Conservation (phyloP, 2,888 invertebrate species). For the Brenthis hecate region DNA sequence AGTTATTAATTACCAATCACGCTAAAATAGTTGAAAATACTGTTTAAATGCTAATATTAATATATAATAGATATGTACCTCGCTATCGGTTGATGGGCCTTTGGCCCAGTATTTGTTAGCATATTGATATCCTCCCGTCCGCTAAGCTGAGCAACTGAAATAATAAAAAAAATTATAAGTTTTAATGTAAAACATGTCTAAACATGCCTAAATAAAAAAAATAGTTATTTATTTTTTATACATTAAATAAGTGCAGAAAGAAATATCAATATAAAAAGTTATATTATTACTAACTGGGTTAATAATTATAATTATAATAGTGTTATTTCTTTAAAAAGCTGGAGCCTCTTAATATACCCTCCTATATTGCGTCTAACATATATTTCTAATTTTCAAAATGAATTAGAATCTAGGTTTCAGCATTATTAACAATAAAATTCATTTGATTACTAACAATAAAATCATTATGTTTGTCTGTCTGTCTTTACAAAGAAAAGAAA, state of each 20-base stretch:
- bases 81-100: conserved; percentile 58
- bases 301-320: not conserved
- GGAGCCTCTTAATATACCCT: not conserved
- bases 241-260: not conserved
- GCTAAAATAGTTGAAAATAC: not conserved
- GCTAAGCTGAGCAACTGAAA: conserved; percentile 45
- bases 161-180: conserved; percentile 35
- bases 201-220: not conserved
- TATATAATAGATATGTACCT: conserved; percentile 44
- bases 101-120: conserved; percentile 64
- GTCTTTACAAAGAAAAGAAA: no score
- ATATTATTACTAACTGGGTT: not conserved
- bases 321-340: no score
- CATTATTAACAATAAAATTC: no score
- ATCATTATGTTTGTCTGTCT: no score
- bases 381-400: no score
- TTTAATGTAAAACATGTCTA: not conserved
- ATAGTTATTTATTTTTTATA: no score
- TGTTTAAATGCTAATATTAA: not conserved
- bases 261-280: no score
- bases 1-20: not conserved
- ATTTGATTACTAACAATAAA: no score
- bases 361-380: no score
- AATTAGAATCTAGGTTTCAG: no score
- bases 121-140: conserved; percentile 58